Evolutionary conservation across 92 coral and sea anemone species (phyloP).

Genomic region (Phenganax marumi): DNA sequence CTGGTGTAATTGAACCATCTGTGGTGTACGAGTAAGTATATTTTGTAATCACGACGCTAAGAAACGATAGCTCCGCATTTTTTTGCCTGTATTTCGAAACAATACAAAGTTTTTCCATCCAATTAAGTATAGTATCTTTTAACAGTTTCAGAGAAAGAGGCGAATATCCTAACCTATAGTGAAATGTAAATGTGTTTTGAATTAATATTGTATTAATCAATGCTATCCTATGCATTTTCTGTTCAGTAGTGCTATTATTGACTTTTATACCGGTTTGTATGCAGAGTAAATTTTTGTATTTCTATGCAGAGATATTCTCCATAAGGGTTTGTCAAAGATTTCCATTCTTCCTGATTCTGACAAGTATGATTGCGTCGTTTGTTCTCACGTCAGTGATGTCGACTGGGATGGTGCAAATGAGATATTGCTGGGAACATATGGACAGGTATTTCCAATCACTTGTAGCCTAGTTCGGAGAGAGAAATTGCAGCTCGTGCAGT

Average conservation of each 20-base stretch:
- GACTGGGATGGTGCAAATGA: constrained; percentile 96
- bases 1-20: constrained; percentile 86
- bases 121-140: too few species aligned
- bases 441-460: constrained; percentile 65
- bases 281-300: neutral
- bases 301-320: constrained; percentile 59
- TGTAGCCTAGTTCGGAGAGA: neutral
- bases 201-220: too few species aligned
- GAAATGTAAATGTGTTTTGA: too few species aligned
- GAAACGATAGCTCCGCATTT: neutral
- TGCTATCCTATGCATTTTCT: too few species aligned
- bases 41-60: neutral
- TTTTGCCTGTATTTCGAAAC: neutral
- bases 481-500: too few species aligned
- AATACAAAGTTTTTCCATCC: neutral
- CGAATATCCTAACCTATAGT: too few species aligned
- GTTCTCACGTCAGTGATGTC: constrained; percentile 84
- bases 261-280: neutral
- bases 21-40: constrained; percentile 60
- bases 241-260: too few species aligned
- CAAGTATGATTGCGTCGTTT: constrained; percentile 84
- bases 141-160: too few species aligned
- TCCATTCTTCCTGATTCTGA: constrained; percentile 90
- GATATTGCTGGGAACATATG: constrained; percentile 84
- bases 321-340: constrained; percentile 70